A percentile compares a stretch with the other conserved stretches of the same genome.
These are phyloP conservation scores for Synaphobranchus kaupii DNA, from an alignment of 2,797 vertebrate genomes.

Conservation along the genomic window DNA sequence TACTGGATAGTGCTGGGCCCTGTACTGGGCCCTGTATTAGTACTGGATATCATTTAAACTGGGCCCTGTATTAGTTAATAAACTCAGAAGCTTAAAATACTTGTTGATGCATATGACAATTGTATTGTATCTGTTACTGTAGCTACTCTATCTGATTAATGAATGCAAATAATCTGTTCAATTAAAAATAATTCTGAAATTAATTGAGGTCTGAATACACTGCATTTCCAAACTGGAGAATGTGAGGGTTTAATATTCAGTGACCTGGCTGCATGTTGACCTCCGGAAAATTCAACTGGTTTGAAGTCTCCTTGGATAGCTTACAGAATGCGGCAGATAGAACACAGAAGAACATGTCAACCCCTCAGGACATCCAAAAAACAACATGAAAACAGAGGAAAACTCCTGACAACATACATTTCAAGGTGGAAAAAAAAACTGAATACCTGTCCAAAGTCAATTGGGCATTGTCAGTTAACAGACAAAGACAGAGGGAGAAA, in stretches of 20 bases:
- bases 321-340: slow-evolving; percentile 52
- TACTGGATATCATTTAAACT: neutral
- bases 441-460: slow-evolving; percentile 55
- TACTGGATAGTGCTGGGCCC: too few relatives aligned
- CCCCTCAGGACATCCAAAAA: slow-evolving; percentile 52
- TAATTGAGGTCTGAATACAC: too few relatives aligned
- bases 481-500: slow-evolving; percentile 27
- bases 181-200: too few relatives aligned
- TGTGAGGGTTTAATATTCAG: neutral
- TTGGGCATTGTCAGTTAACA: slow-evolving; percentile 55
- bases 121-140: neutral
- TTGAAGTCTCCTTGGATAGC: slow-evolving; percentile 58
- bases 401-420: slow-evolving; percentile 67
- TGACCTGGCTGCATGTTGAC: slow-evolving; percentile 32
- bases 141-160: neutral
- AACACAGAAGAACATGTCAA: slow-evolving; percentile 58
- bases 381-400: slow-evolving; percentile 55
- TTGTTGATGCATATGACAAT: neutral
- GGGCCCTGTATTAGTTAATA: neutral
- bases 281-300: slow-evolving; percentile 41
- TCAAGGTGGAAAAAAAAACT: slow-evolving; percentile 56
- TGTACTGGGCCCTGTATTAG: neutral
- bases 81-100: neutral
- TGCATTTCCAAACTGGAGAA: neutral
- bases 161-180: neutral